Evolutionary conservation across 1,140 invertebrate genomes (phyloP).

Genomic region (Drosophila sproati): DNA sequence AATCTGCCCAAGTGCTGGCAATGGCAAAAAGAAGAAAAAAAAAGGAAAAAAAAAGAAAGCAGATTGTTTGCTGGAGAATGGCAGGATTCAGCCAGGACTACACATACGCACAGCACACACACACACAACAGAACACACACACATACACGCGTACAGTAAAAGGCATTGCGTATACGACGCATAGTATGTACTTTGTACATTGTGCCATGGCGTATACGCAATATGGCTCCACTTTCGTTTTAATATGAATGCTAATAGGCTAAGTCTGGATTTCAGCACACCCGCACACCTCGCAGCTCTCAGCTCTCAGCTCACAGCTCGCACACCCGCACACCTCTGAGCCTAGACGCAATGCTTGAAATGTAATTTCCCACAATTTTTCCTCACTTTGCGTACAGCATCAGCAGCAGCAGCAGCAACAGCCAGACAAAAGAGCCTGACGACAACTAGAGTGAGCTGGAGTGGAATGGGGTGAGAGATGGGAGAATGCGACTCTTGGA

Average conservation of each 20-base stretch:
- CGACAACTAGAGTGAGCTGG: not conserved
- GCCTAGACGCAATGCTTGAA: conserved; percentile 49
- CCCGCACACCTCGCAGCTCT: not conserved
- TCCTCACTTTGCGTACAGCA: conserved; percentile 74
- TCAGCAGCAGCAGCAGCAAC: conserved; percentile 3
- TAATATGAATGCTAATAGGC: conserved; percentile 83
- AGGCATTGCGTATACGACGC: conserved; percentile 33
- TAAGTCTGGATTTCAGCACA: conserved; percentile 78
- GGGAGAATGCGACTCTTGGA: conserved; percentile 53
- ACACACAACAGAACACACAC: conserved; percentile 17
- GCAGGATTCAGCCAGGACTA: conserved; percentile 15
- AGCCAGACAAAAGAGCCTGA: conserved; percentile 55
- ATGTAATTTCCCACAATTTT: conserved; percentile 83
- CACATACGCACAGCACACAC: conserved; percentile 28
- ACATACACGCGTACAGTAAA: conserved; percentile 24
- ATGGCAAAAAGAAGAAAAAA: conserved; percentile 35
- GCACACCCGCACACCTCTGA: not conserved
- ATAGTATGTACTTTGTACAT: conserved; percentile 34
- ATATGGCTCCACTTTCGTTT: conserved; percentile 83
- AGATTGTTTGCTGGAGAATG: conserved; percentile 61
- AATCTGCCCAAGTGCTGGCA: conserved; percentile 77
- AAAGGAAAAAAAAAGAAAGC: conserved; percentile 50
- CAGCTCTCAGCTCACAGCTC: too few species aligned
- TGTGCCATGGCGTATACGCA: conserved; percentile 69
- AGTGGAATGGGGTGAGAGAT: conserved; percentile 9